Percentiles rank a stretch among this genome's conserved stretches.
Evolutionary conservation across 2,888 invertebrate genomes (phyloP).

Genomic region (Willowsia nigromaculata): DNA sequence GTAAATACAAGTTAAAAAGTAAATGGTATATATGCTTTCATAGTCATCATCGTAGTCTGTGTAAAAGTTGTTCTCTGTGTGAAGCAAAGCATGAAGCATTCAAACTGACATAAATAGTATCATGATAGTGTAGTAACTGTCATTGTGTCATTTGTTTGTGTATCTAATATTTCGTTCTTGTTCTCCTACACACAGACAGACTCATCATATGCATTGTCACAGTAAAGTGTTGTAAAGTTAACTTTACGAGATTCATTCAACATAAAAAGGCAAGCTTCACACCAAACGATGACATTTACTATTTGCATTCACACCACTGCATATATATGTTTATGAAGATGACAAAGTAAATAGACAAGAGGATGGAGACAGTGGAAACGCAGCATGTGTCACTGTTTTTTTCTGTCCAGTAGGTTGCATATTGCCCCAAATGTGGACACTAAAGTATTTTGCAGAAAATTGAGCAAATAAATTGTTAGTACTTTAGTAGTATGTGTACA

Average conservation of each 20-base stretch:
- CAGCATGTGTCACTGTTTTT: too few relatives aligned
- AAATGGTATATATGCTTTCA: background rate
- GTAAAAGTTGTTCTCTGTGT: background rate
- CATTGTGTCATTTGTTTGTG: constrained; percentile 44
- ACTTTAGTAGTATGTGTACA: too few relatives aligned
- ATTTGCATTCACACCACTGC: constrained; percentile 11
- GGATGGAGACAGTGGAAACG: background rate
- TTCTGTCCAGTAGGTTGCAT: too few relatives aligned
- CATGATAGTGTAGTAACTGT: constrained; percentile 37
- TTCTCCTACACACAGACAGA: background rate
- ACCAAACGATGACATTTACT: constrained; percentile 29
- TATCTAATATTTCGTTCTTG: background rate
- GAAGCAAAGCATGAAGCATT: constrained; percentile 34
- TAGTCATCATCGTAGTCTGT: background rate
- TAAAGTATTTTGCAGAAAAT: too few relatives aligned
- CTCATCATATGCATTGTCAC: too few relatives aligned
- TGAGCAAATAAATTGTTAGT: too few relatives aligned
- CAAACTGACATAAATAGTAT: constrained; percentile 44
- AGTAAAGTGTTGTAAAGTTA: background rate
- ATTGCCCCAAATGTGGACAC: too few relatives aligned
- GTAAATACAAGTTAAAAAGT: background rate
- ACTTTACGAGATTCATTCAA: background rate
- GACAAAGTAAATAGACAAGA: background rate
- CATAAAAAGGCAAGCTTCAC: constrained; percentile 25
- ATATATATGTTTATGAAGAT: background rate